Base-by-base conservation (phyloP, 2,888 invertebrate genomes). In the Teleiodes luculella region DNA sequence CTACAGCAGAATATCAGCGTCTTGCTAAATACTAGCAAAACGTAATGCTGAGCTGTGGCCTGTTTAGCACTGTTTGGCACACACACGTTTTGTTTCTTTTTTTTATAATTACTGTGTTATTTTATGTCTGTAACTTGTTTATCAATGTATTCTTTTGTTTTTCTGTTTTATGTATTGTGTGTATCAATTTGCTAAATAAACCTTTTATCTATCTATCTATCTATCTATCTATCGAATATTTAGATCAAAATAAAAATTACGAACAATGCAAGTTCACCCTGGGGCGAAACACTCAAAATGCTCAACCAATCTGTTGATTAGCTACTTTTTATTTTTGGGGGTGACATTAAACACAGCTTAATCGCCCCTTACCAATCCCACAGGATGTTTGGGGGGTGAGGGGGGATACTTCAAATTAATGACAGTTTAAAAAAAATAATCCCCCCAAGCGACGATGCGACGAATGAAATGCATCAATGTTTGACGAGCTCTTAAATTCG, bases 311-410 rank as follows among this genome's bases (percentile, higher is more conserved):
- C 86, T 80, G 84, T 85, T 87, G 87, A 87, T 87, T 87, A 82
- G 87, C 79, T 76, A 72, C 78, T 83, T 86, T 86, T 62, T 80
- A 79, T 77, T 74, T 78, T 82, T 80, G 75, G 83, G 83, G 78
- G 82, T 69, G 83, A 86, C 86, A 84, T 86, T 87, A 88, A 88
- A 82, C 76, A 80, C 79, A 76, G 82, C 81, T 86, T 87, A 87
- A 87, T 85, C 81, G 80, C 80, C 77, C 81, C 78, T 70, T 66
- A 60, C 61, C 63, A 62, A 72, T 81, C 82, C 82, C 83, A 68
- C 57, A 74, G 75, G 74, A 70, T 62, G 60, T 62, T 64, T 58
- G 75, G n/a, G 20, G 24, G 43, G 43, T 24, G 28, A 24, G 74
- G 65, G 60, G 61, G 60, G 63, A 74, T 80, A 76, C 80, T 82